These are phyloP conservation scores for Nemoura dubitans DNA, from an alignment of 2,888 invertebrate species.

Conservation along the genomic window DNA sequence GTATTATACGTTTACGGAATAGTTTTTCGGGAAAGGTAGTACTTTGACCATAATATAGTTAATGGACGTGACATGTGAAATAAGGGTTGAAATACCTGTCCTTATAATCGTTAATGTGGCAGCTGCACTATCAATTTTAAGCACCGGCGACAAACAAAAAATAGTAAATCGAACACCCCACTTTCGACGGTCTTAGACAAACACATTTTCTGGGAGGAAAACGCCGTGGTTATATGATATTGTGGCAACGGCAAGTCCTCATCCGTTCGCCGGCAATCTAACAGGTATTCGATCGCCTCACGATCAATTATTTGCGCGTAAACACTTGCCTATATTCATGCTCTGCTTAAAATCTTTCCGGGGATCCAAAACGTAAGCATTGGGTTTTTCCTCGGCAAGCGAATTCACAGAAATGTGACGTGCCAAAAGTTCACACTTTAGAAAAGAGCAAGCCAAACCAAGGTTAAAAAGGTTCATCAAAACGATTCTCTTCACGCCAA, in stretches of 20 bases:
- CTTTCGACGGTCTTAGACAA: not conserved
- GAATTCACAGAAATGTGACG: not conserved
- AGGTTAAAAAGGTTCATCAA: not conserved
- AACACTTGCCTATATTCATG: not conserved
- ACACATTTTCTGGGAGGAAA: not conserved
- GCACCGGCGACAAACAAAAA: not conserved
- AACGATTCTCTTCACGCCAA: not conserved
- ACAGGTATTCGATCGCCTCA: not conserved
- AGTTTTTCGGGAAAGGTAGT: no score
- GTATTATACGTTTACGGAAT: no score
- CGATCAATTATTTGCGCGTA: not conserved
- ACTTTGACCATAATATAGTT: no score
- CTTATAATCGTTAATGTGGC: not conserved
- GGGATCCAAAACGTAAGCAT: no score
- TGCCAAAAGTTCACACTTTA: not conserved
- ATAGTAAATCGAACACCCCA: not conserved
- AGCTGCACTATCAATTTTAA: not conserved
- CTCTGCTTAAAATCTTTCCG: not conserved
- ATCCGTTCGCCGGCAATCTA: not conserved
- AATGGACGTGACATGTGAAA: not conserved
- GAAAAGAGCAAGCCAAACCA: not conserved
- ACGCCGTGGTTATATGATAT: not conserved
- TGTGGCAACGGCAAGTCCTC: not conserved
- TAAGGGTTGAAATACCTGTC: conserved; percentile 12
- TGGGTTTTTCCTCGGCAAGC: not conserved